Percentiles rank a stretch among this genome's conserved stretches.
phyloP scores from a whole-genome alignment of 2,113 vertebrate species.

The Panthera uncia region DNA sequence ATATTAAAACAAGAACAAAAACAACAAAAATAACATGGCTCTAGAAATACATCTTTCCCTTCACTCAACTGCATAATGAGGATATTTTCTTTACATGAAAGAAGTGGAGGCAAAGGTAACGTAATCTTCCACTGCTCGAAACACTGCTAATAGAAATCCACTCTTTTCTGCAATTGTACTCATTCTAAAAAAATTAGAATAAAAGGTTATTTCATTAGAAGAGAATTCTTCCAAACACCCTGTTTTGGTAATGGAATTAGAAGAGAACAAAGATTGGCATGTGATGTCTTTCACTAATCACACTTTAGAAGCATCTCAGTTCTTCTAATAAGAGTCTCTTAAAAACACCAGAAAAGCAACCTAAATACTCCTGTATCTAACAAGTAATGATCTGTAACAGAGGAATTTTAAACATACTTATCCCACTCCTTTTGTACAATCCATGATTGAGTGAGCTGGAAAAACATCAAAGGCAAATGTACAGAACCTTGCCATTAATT shows the following conservation, averaged over 20 bases:
- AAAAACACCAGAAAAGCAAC: not conserved
- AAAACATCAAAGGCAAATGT: not conserved
- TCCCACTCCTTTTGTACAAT: not conserved
- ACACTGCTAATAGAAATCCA: not conserved
- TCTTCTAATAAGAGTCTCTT: not conserved
- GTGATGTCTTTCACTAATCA: not conserved
- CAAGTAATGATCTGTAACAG: not conserved
- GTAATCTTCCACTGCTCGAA: not conserved
- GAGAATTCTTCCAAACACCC: not conserved
- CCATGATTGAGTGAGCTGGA: not conserved
- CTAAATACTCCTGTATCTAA: not conserved
- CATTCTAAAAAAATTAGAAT: not conserved
- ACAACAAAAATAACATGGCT: not conserved
- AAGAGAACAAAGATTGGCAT: not conserved
- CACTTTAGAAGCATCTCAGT: not conserved
- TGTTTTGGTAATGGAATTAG: not conserved
- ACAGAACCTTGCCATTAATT: not conserved
- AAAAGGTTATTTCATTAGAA: slow-evolving; percentile 14
- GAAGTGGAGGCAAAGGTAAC: not conserved
- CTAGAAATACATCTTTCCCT: slow-evolving; percentile 11
- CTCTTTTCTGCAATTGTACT: not conserved
- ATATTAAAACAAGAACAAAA: no score
- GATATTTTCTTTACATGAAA: slow-evolving; percentile 27
- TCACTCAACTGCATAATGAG: not conserved
- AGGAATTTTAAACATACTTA: not conserved